Conservation (phyloP, 2,888 invertebrate genomes). For the Zaprionus obscuricornis region DNA sequence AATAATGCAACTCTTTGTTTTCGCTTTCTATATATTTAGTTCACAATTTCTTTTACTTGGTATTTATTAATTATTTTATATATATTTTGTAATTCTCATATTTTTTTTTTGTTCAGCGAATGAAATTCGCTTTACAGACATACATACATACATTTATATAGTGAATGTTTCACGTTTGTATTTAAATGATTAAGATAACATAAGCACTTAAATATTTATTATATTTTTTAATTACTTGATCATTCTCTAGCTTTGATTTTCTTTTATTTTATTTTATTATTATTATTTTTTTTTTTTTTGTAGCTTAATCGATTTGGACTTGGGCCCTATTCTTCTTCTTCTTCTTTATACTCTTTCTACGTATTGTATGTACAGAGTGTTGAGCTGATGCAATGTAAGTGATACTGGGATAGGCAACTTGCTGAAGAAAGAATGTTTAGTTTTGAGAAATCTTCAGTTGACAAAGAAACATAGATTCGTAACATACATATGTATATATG, state of each 20-base stretch:
- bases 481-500: slow-evolving; percentile 7
- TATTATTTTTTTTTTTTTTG: slow-evolving; percentile 7
- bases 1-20: not conserved
- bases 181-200: slow-evolving; percentile 57
- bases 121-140: slow-evolving; percentile 53
- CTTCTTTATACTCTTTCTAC: slow-evolving; percentile 11
- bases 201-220: slow-evolving; percentile 49
- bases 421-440: too few species aligned
- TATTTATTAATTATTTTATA: slow-evolving; percentile 10
- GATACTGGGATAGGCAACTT: slow-evolving; percentile 13
- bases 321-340: slow-evolving; percentile 1
- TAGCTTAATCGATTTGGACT: slow-evolving; percentile 36
- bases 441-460: too few species aligned
- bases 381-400: slow-evolving; percentile 33
- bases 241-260: slow-evolving; percentile 27
- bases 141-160: slow-evolving; percentile 39
- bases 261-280: slow-evolving; percentile 9
- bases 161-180: slow-evolving; percentile 10
- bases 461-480: too few species aligned
- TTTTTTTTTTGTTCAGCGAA: slow-evolving; percentile 47
- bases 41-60: slow-evolving; percentile 44
- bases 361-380: slow-evolving; percentile 37
- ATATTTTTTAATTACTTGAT: slow-evolving; percentile 36
- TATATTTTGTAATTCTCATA: slow-evolving; percentile 1
- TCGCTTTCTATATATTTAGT: slow-evolving; percentile 64